Evolutionary conservation across 2,888 invertebrate genomes (phyloP).

Genomic region (Melikaiella ostensackeni): DNA sequence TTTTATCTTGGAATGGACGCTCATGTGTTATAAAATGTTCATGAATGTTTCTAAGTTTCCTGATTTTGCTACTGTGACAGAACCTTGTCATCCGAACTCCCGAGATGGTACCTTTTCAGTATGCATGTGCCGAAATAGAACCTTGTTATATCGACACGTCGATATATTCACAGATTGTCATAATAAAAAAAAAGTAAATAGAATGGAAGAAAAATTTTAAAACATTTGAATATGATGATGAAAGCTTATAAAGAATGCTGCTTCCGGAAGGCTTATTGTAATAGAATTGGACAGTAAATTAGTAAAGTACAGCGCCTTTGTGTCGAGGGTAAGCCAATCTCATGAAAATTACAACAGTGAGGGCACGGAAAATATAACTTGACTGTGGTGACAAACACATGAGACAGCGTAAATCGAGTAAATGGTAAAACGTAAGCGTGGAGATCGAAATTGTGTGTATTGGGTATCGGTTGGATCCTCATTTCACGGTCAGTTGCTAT

Average conservation of each 20-base stretch:
- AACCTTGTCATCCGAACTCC: too few species aligned
- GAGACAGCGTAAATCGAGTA: background rate
- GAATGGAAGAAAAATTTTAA: background rate
- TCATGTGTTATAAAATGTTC: too few species aligned
- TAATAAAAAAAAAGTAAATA: background rate
- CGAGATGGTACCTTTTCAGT: too few species aligned
- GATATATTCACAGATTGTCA: too few species aligned
- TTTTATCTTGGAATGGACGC: too few species aligned
- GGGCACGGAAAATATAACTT: background rate
- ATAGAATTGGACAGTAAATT: background rate
- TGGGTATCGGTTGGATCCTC: slow-evolving; percentile 19
- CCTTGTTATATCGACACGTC: too few species aligned
- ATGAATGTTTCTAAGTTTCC: too few species aligned
- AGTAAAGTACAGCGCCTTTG: too few species aligned
- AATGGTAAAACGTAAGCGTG: background rate
- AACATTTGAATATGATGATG: background rate
- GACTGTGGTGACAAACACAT: background rate
- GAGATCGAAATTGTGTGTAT: background rate
- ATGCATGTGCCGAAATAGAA: too few species aligned
- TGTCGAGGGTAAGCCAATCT: background rate
- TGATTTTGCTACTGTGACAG: too few species aligned
- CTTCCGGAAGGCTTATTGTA: background rate
- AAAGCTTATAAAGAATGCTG: background rate
- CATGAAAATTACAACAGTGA: slow-evolving; percentile 7
- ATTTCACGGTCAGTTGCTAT: slow-evolving; percentile 19